Evolutionary conservation across 2,797 vertebrate species (phyloP), one percentile per base, ranked within the genome.

Genomic region (Enteromius mattozi): DNA sequence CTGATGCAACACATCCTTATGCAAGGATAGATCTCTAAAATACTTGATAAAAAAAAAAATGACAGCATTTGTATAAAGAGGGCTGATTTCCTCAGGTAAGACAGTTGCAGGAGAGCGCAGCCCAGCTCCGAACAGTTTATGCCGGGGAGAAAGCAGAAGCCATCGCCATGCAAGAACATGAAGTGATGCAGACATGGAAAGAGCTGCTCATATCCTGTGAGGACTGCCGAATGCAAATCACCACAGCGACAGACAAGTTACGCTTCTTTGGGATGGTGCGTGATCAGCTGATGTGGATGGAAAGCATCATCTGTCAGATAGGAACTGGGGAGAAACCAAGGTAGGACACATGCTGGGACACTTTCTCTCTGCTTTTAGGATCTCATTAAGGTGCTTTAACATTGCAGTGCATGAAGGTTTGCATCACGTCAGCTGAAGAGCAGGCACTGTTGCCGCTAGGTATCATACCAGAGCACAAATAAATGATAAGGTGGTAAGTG

Each of bases 231-330:
- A 92, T 99, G 59, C 97, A 97, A 70, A 97, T 99, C 30, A 98
- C 97, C 92, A 96, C 95, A 0, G 96, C 96, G 0, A 96, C 97
- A 0, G 97, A 99, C 54, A 97, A 96, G 89, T 94, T 98, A 86
- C 95, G 95, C 45, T 99, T 99, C 91, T 94, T 96, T 1, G 90
- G 95, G 74, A 71, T 97, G 90, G 97, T 94, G 82, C 93, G 96
- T 0, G 97, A 99, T 79, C 96, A 98, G 78, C 88, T 98, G 74
- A 94, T 96, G 65, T 99, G 98, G 98, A 99, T 99, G 97, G 97
- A 99, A 0, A 96, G 96, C 0, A 93, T 97, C 89, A 92, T 98
- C 65, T 94, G 96, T 87, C 98, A 99, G 95, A 99, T 99, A 1
- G 96, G 95, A 14, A 93, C 96, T 0, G 93, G 95, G 0, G 98